Evolutionary conservation across 2,113 vertebrate species (phyloP).

Genomic region (Cyanoliseus patagonus): DNA sequence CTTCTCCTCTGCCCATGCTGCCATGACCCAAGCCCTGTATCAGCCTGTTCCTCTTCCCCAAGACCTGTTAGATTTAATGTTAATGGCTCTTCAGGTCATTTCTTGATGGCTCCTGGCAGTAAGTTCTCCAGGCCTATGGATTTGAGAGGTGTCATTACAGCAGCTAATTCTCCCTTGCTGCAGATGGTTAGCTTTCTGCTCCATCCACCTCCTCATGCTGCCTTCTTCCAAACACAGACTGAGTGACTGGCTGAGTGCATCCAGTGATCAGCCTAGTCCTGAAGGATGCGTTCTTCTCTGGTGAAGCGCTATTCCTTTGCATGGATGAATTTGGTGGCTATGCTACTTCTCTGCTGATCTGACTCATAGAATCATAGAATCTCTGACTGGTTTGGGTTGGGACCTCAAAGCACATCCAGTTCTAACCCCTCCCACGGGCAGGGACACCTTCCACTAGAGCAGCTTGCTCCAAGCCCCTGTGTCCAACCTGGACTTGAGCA

Average conservation of each 20-base stretch:
- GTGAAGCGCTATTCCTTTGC: neutral
- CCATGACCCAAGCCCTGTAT: neutral
- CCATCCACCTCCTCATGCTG: neutral
- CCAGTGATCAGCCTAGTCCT: neutral
- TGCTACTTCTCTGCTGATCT: neutral
- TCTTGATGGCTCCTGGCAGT: neutral
- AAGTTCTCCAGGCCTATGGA: neutral
- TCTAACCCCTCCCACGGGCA: neutral
- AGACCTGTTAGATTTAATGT: neutral
- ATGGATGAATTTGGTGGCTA: neutral
- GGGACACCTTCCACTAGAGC: neutral
- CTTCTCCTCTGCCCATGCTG: neutral
- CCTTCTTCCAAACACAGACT: neutral
- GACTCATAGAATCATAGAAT: neutral
- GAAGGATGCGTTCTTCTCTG: neutral
- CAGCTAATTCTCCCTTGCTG: neutral
- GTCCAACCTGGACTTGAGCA: neutral
- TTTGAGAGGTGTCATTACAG: neutral
- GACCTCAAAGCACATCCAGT: neutral
- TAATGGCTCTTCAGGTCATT: neutral
- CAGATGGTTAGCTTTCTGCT: neutral
- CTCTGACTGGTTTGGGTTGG: neutral
- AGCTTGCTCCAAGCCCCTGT: neutral
- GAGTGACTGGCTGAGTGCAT: rapidly evolving
- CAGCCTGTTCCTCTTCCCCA: neutral